Evolutionary conservation across 64 coral and sea anemone species (phyloP), one percentile per base, ranked within the genome.

Genomic region (Montipora capricornis): DNA sequence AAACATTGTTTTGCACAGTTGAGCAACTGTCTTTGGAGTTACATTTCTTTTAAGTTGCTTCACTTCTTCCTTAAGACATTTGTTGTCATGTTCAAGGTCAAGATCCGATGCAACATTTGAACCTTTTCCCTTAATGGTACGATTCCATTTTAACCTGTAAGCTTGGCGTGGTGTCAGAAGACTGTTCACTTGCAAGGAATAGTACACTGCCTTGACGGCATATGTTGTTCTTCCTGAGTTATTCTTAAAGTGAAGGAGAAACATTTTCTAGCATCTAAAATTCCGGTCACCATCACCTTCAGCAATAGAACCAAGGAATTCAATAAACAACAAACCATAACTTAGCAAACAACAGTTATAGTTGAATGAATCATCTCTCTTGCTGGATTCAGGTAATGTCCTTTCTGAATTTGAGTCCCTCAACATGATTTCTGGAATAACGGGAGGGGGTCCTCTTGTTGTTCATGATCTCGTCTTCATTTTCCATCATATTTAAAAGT

Each of bases 401-500:
- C 1, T 8, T 52, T 88, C 2, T 12, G 29, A 29, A 20, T 5
- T 19, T 74, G 46, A 14, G 9, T 64, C 9, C 10, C 3, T 11
- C 29, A 76, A 29, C 8, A 14, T 9, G 9, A 13, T 76, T 76
- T 76, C 44, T 13, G 74, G 74, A 14, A 77, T 60, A 66, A 77
- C 71, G 90, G 66, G 24, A 87, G 91, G 48, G 81, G 87, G 44
- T 87, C 47, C n/a, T 89, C 81, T 6, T 48, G 20, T 47, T 53
- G 14, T 78, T 94, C 91, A 93, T 96, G 88, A 11, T 87, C 89
- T 55, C 57, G 75, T 19, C 91, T 84, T 37, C 91, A 77, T 44
- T 85, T 83, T 26, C 95, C 95, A 88, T 93, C 80, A 94, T 91
- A 87, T 29, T 90, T 91, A 78, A 93, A 96, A 10, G 91, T 74